Evolutionary conservation across 2,113 vertebrate species (phyloP).

Genomic region (Cavia porcellus): DNA sequence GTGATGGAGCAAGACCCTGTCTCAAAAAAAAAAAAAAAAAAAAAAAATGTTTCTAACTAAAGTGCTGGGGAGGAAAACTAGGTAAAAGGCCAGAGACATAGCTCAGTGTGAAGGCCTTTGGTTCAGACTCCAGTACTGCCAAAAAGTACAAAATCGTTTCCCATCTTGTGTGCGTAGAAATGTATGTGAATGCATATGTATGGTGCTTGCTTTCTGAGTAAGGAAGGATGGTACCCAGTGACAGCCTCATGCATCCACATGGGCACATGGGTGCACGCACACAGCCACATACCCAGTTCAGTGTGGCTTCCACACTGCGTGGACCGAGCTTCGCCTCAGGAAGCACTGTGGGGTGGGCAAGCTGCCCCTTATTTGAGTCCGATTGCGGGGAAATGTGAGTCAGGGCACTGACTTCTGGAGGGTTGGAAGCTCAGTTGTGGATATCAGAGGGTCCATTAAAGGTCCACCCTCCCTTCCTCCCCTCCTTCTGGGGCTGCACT

Average conservation of each 20-base stretch:
- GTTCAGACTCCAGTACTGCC: not conserved
- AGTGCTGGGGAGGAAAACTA: not conserved
- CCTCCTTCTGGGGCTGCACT: not conserved
- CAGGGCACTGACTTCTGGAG: not conserved
- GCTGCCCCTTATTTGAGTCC: fast-evolving
- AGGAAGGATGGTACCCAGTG: not conserved
- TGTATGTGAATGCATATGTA: not conserved
- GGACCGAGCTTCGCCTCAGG: too few relatives aligned
- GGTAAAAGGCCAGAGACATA: not conserved
- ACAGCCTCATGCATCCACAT: fast-evolving
- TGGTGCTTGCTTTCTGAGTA: not conserved
- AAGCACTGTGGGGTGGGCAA: not conserved
- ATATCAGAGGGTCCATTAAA: not conserved
- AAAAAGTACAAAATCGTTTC: not conserved
- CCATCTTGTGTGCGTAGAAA: not conserved
- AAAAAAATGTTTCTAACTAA: not conserved
- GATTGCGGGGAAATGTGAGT: not conserved
- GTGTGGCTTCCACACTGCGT: too few relatives aligned
- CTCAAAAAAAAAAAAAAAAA: not conserved
- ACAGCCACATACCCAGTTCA: not conserved
- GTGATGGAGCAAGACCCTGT: not conserved
- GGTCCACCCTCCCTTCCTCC: not conserved
- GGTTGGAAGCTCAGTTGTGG: not conserved
- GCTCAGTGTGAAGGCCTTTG: not conserved
- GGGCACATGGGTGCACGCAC: not conserved